A percentile compares a stretch with the other conserved stretches of the same genome.
These are phyloP conservation scores for Baccha elongata DNA, from an alignment of 2,888 invertebrate species.

Conservation along the genomic window DNA sequence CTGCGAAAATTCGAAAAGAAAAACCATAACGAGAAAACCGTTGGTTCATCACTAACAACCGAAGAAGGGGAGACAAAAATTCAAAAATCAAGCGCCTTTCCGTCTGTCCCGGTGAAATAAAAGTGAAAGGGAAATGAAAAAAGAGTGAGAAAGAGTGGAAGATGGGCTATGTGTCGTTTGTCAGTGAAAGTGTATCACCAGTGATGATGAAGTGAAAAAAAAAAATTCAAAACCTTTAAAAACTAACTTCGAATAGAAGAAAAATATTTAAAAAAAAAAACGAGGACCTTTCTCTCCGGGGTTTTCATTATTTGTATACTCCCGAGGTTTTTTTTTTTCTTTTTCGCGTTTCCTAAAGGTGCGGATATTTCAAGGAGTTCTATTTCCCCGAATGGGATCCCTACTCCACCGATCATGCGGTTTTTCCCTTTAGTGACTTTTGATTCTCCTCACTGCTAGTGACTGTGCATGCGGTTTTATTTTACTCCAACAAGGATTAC, in stretches of 20 bases:
- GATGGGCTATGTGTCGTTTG: slow-evolving; percentile 42
- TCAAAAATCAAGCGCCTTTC: slow-evolving; percentile 39
- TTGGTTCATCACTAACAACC: not conserved
- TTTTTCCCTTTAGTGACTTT: slow-evolving; percentile 30
- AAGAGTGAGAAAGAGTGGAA: slow-evolving; percentile 24
- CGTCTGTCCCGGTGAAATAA: slow-evolving; percentile 59
- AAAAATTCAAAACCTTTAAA: slow-evolving; percentile 4
- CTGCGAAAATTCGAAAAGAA: slow-evolving; percentile 33
- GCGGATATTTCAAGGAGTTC: slow-evolving; percentile 1
- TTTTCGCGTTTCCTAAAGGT: not conserved
- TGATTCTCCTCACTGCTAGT: slow-evolving; percentile 33
- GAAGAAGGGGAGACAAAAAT: slow-evolving; percentile 21
- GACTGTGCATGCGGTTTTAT: slow-evolving; percentile 43
- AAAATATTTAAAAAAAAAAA: not conserved
- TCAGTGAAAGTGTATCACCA: slow-evolving; percentile 65
- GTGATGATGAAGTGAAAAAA: slow-evolving; percentile 37
- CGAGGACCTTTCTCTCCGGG: not conserved
- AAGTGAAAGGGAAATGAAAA: slow-evolving; percentile 58
- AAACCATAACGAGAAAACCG: slow-evolving; percentile 31
- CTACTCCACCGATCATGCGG: slow-evolving; percentile 7
- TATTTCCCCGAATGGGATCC: not conserved
- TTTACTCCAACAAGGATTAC: slow-evolving; percentile 50
- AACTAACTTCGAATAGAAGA: not conserved
- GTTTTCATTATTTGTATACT: not conserved
- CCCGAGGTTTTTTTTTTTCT: slow-evolving; percentile 1